Percentiles rank a stretch among this genome's conserved stretches.
These are phyloP conservation scores for Sericinus montela DNA, from an alignment of 2,888 invertebrate species.

Conservation along the genomic window DNA sequence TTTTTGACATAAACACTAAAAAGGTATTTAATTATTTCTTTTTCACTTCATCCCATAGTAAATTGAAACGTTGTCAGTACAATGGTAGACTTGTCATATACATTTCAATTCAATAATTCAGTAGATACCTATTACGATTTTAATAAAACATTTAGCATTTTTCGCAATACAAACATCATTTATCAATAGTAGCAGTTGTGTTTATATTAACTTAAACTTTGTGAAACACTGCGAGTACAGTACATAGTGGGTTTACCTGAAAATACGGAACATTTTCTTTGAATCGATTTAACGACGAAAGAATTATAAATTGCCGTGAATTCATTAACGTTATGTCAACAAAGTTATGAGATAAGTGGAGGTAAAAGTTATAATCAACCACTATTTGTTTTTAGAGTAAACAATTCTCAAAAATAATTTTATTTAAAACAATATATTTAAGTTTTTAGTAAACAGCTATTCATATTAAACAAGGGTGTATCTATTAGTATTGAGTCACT, in stretches of 20 bases:
- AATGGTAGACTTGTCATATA: constrained; percentile 67
- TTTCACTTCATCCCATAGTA: neutral
- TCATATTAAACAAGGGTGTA: neutral
- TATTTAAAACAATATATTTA: no score
- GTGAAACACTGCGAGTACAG: neutral
- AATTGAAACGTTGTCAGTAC: constrained; percentile 40
- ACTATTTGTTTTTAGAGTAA: neutral
- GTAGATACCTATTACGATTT: constrained; percentile 35
- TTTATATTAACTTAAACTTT: constrained; percentile 4
- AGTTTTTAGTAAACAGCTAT: no score
- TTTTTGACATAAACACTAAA: no score
- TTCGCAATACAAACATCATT: neutral
- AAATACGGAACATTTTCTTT: constrained; percentile 40
- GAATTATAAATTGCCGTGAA: constrained; percentile 54
- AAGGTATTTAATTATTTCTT: no score
- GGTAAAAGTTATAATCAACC: constrained; percentile 36
- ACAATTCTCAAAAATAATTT: no score
- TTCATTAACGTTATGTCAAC: constrained; percentile 60
- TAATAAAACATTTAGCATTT: constrained; percentile 13
- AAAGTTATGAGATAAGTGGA: constrained; percentile 63
- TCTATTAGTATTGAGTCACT: constrained; percentile 5
- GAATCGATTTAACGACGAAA: constrained; percentile 66
- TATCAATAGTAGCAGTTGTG: neutral
- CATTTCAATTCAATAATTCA: constrained; percentile 40
- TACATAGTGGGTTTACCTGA: constrained; percentile 6